Conservation (phyloP, 2,113 vertebrate genomes). For the Myxocyprinus asiaticus region DNA sequence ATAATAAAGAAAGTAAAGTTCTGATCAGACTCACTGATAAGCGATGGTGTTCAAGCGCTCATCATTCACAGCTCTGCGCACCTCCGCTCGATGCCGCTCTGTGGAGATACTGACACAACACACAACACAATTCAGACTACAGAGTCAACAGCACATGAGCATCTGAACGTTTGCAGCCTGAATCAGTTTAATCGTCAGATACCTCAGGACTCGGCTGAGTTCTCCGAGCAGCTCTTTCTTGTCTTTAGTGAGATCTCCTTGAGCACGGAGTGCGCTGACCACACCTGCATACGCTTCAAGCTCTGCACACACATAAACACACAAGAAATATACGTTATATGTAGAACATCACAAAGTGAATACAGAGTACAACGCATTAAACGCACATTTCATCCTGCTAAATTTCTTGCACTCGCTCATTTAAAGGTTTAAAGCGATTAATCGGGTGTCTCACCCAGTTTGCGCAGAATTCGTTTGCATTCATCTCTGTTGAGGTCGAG, state of each 20-base stretch:
- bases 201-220: constrained; percentile 97
- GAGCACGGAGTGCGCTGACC: constrained; percentile 94
- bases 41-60: constrained; percentile 96
- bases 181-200: constrained; percentile 43
- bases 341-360: neutral
- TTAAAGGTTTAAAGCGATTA: neutral
- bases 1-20: too few relatives aligned
- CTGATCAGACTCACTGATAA: constrained; percentile 87
- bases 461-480: constrained; percentile 96
- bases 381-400: too few relatives aligned
- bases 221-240: constrained; percentile 97
- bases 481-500: constrained; percentile 97
- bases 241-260: constrained; percentile 96
- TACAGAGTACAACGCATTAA: too few relatives aligned
- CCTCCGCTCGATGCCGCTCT: constrained; percentile 95
- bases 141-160: neutral
- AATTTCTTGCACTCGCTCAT: neutral
- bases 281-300: constrained; percentile 98
- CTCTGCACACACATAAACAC: constrained; percentile 71
- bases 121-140: neutral
- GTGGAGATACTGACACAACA: constrained; percentile 86
- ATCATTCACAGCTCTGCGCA: constrained; percentile 96
- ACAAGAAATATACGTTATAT: too few relatives aligned
- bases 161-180: neutral
- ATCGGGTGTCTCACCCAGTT: constrained; percentile 80